Evolutionary conservation across 2,113 vertebrate genomes (phyloP), one percentile per base, ranked within the genome.

Genomic region (Hippopotamus amphibius): DNA sequence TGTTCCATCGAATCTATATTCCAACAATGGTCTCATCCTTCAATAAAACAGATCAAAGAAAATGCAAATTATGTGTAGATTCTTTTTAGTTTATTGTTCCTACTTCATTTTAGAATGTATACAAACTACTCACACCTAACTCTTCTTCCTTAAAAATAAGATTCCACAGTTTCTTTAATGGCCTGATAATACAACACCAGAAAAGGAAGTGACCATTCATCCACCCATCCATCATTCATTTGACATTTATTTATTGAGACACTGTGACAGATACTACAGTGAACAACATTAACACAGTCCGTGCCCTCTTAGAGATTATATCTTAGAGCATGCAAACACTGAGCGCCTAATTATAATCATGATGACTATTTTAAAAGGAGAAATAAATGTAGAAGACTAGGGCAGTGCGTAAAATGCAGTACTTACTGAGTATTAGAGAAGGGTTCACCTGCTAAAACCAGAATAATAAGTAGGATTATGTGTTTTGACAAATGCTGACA

Each of bases 401-500:
- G 17, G 37, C n/a, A 65, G 26, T 37, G 0, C 37, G 59, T 22
- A 26, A 68, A 90, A 94, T 37, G 24, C 43, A 59, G 65, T 55
- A 80, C 24, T 94, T n/a, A 17, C 0, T 19, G 17, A 79, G 1
- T 94, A 11, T 79, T 28, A 63, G 3, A 88, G 43, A 74, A 91
- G 82, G 50, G 5, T 88, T 57, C 87, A 68, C 65, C 57, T 95
- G 65, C 66, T 80, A 46, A 93, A 33, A 50, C 66, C 66, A 43
- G 21, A 93, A 68, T 88, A 81, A 66, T 91, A 61, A 72, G 15
- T 71, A 77, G 66, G 15, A 77, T 10, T 72, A 50, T 83, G 10
- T 57, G 7, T 95, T 97, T 83, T 77, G 57, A 95, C 80, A 94
- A 94, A 88, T 46, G 37, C 66, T 85, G 53, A 77, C 17, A 22